Evolutionary conservation across 2,797 vertebrate species (phyloP), one percentile per base, ranked within the genome.

Genomic region (Enoplosus armatus): DNA sequence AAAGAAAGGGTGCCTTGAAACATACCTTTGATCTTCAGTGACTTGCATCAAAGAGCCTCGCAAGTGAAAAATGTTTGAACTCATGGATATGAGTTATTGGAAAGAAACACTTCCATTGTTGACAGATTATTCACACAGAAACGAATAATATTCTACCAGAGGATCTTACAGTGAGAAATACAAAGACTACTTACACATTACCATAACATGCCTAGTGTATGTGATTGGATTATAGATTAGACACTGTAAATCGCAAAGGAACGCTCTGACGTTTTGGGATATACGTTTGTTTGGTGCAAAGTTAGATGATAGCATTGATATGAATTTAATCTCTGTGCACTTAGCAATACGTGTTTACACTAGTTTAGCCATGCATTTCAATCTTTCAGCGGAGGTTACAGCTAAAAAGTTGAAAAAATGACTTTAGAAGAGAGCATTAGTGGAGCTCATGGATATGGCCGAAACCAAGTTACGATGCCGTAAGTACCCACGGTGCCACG

Each of bases 21-120:
- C 50, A 62, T 33, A 77, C 26, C 61, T 81, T 75, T 83, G 63
- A 82, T 82, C 68, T 79, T 70, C 47, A 64, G 54, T 62, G 54
- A 77, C 35, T 60, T 72, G 8, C 60, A 72, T 79, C 65, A 72
- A 69, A 75, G 50, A 67, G 45, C 41, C 39, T 12, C 43, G n/a
- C 22, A 24, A 41, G 24, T 27, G 26, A 60, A 33, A 77, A 56
- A 48, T 66, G 43, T 80, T 75, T 79, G 67, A 79, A 75, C 48
- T 61, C 5, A 2, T 63, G 56, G 26, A 72, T 70, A 56, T 84
- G n/a, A n/a, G 53, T 56, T 47, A 77, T 29, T 54, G 47, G 3
- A 41, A 76, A 71, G 45, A 82, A 43, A 77, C 4, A 37, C 31
- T 20, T 69, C 16, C 26, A 61, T 29, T 60, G 31, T 39, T 69